phyloP scores from a whole-genome alignment of 2,888 invertebrate genomes.

The Hirtodrosophila histrioides region DNA sequence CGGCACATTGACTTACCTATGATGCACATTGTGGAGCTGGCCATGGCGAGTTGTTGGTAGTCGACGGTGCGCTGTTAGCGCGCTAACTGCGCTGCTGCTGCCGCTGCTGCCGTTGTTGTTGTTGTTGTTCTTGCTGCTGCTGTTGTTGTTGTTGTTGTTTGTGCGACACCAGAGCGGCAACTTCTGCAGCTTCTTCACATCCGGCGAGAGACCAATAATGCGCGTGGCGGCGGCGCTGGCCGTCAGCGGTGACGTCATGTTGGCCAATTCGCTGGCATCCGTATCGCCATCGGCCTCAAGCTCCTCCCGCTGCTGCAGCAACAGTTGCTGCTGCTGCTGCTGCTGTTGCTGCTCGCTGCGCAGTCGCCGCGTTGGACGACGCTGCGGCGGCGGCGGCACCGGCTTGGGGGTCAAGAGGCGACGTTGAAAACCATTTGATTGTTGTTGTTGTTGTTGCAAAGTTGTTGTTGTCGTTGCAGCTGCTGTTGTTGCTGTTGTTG shows the following conservation, averaged over 20 bases:
- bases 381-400: conserved; percentile 29
- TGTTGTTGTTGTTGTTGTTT: conserved; percentile 21
- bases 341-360: conserved; percentile 43
- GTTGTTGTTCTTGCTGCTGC: conserved; percentile 10
- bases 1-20: conserved; percentile 39
- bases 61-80: conserved; percentile 26
- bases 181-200: conserved; percentile 65
- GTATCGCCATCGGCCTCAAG: conserved; percentile 56
- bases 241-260: conserved; percentile 65
- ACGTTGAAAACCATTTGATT: conserved; percentile 42
- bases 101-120: conserved; percentile 17
- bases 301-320: conserved; percentile 24
- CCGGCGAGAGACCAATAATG: conserved; percentile 66
- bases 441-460: conserved; percentile 19
- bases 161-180: conserved; percentile 63
- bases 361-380: conserved; percentile 44
- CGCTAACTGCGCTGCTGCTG: conserved; percentile 20
- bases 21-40: conserved; percentile 31
- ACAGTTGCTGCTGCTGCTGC: conserved; percentile 6
- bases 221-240: conserved; percentile 68
- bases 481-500: conserved; percentile 37
- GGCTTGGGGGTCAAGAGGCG: conserved; percentile 39
- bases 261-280: conserved; percentile 69
- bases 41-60: conserved; percentile 22
- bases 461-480: conserved; percentile 18